phyloP scores from a whole-genome alignment of 2,888 invertebrate genomes.

The Archips crataeganus region DNA sequence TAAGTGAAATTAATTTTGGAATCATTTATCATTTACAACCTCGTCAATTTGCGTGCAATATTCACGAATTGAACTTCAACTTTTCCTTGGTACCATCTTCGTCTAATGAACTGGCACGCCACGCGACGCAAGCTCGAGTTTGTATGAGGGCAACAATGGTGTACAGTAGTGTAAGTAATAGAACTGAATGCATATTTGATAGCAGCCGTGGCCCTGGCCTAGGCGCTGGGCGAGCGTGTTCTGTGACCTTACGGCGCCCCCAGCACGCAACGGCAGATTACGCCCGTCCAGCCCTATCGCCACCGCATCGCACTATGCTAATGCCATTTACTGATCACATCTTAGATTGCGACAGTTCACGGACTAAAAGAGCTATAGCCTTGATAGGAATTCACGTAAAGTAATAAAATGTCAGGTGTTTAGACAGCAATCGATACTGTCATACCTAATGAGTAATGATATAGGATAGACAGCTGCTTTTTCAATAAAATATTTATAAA shows the following conservation, averaged over 20 bases:
- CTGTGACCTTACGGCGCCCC: conserved; percentile 26
- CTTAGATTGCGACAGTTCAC: conserved; percentile 53
- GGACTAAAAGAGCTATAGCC: conserved; percentile 23
- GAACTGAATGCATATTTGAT: conserved; percentile 26
- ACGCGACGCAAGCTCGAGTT: conserved; percentile 15
- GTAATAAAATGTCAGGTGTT: not conserved
- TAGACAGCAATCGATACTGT: not conserved
- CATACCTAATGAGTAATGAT: not conserved
- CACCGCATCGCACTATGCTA: conserved; percentile 58
- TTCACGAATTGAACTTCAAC: conserved; percentile 23
- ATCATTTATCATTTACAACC: conserved; percentile 6
- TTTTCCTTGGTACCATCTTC: conserved; percentile 31
- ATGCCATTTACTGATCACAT: conserved; percentile 61
- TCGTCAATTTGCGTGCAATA: conserved; percentile 25
- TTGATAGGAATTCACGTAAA: conserved; percentile 22
- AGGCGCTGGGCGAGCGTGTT: conserved; percentile 10
- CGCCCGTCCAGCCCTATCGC: conserved; percentile 51
- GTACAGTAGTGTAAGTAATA: conserved; percentile 7
- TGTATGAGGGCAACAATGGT: not conserved
- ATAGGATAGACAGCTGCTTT: too few species aligned
- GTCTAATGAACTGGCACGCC: conserved; percentile 33
- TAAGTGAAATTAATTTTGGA: not conserved
- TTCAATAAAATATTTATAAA: too few species aligned
- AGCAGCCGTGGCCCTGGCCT: conserved; percentile 16
- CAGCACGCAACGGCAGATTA: conserved; percentile 42